phyloP scores from a whole-genome alignment of 2,113 vertebrate genomes.

The Tor tambroides region DNA sequence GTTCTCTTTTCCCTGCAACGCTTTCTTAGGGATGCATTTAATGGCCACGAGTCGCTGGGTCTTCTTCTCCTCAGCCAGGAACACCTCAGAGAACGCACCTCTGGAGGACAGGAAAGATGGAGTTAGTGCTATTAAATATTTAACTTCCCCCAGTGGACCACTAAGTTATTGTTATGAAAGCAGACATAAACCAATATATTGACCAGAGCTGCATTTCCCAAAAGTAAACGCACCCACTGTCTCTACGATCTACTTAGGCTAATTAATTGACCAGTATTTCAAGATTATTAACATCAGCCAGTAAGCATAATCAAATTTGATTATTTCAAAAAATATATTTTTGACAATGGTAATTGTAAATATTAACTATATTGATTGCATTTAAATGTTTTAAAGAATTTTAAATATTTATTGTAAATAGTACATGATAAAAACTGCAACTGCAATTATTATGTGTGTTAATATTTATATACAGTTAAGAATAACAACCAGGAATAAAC shows the following conservation, averaged over 20 bases:
- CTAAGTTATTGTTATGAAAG: not conserved
- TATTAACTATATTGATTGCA: not conserved
- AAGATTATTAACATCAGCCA: not conserved
- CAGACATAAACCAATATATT: not conserved
- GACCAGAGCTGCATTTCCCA: not conserved
- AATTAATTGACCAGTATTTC: not conserved
- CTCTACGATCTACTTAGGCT: not conserved
- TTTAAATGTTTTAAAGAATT: not conserved
- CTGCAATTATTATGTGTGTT: not conserved
- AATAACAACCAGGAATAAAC: not conserved
- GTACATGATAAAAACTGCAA: not conserved
- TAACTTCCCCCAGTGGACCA: not conserved
- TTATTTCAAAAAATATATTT: not conserved
- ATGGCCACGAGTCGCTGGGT: constrained; percentile 86
- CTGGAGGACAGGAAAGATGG: constrained; percentile 63
- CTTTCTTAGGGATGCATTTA: constrained; percentile 91
- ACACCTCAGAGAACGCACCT: constrained; percentile 89
- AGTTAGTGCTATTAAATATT: constrained; percentile 6
- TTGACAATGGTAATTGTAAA: not conserved
- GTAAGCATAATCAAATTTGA: not conserved
- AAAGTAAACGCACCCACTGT: not conserved
- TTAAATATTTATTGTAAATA: not conserved
- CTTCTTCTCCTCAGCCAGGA: constrained; percentile 85
- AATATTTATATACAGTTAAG: not conserved
- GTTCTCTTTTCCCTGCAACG: constrained; percentile 86